Evolutionary conservation across 2,888 invertebrate species (phyloP), one percentile per base, ranked within the genome.

Genomic region (Tenthredo distinguenda): DNA sequence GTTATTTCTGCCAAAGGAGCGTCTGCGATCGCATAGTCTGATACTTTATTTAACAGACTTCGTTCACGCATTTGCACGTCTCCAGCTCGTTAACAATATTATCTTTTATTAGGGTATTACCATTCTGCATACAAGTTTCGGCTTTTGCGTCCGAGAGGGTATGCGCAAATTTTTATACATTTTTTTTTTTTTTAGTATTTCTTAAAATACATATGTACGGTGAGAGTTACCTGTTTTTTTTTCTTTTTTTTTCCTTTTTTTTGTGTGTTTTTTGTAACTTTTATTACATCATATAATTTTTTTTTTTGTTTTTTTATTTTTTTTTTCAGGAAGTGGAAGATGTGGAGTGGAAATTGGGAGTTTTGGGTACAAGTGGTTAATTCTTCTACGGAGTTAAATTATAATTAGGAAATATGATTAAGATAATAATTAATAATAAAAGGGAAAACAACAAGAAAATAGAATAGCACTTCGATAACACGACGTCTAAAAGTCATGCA

Each of bases 391-490:
- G 88, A 90, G 88, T 92, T 92, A 92, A 92, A 92, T 91, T 91
- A 92, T 92, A 92, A 90, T 92, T 91, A 90, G 89, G 89, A 88
- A 89, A 90, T 91, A 91, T 88, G 89, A 91, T 91, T 91, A 89
- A 90, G 89, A 92, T 91, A 91, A 91, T 92, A 88, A 90, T 91
- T 90, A 92, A 83, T 83, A 68, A 83, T 83, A 68, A 68, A 76
- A 47, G 89, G 89, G 90, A 91, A 91, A 92, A 90, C 91, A 91
- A 92, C 90, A 90, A 91, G 89, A 91, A 91, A 92, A 91, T 90
- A 91, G 88, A 91, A 90, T 88, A 91, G 89, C 90, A 90, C 87
- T 90, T 85, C 85, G 86, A 86, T 88, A 88, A 89, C 86, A 87
- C 87, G 87, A 86, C 87, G 86, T 84, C 87, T 74, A 21, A 21